phyloP scores from a whole-genome alignment of 2,888 invertebrate genomes.

The Eueremaeus valkanovi region DNA sequence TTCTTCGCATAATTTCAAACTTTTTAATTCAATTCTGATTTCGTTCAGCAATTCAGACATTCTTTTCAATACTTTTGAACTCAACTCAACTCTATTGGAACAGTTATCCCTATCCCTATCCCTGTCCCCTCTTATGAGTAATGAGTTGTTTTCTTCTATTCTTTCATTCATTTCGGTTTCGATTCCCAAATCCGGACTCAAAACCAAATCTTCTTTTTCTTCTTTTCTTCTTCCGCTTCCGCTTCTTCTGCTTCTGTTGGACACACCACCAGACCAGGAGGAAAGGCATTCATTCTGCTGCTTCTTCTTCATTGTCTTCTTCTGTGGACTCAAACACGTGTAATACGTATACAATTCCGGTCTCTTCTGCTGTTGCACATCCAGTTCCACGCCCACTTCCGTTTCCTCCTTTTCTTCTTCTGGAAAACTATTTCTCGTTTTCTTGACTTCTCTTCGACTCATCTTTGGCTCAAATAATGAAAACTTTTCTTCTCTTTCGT shows the following conservation, averaged over 20 bases:
- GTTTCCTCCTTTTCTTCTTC: too few relatives aligned
- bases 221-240: background rate
- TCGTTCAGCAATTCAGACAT: background rate
- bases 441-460: background rate
- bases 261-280: too few relatives aligned
- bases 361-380: too few relatives aligned
- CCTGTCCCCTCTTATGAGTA: too few relatives aligned
- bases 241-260: too few relatives aligned
- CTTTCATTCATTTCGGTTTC: background rate
- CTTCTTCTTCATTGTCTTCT: background rate
- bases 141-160: too few relatives aligned
- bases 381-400: too few relatives aligned
- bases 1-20: background rate
- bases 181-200: constrained; percentile 33
- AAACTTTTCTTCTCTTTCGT: too few relatives aligned
- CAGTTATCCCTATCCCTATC: background rate
- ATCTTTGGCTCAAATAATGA: background rate
- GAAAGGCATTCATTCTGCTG: background rate
- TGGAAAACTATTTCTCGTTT: background rate
- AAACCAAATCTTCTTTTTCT: background rate
- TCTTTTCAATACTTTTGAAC: background rate
- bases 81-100: background rate
- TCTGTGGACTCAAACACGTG: background rate
- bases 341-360: background rate
- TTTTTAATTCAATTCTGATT: background rate